Conservation (phyloP, 2,113 vertebrate genomes). For the Pica pica region DNA sequence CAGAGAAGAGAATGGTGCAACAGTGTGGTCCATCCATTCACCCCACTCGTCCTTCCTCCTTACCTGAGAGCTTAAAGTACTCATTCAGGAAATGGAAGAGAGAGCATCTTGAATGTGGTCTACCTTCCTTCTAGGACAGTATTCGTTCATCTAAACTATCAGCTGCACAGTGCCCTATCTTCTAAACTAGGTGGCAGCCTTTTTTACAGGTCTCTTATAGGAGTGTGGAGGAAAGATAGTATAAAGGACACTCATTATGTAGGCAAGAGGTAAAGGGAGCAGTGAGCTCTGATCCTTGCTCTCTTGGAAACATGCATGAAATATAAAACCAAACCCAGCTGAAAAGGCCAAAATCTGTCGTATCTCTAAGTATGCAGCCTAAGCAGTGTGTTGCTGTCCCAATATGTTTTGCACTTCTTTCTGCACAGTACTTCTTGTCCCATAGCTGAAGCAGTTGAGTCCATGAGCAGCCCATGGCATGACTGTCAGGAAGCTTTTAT, state of each 20-base stretch:
- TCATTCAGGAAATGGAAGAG: not conserved
- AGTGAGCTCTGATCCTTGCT: not conserved
- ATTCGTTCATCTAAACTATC: not conserved
- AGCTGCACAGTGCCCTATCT: not conserved
- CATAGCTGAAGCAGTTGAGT: not conserved
- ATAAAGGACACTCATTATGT: not conserved
- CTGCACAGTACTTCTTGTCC: not conserved
- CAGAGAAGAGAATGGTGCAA: not conserved
- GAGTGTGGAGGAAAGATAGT: not conserved
- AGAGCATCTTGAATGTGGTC: not conserved
- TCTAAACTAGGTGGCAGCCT: not conserved
- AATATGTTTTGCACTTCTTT: not conserved
- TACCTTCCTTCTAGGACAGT: not conserved
- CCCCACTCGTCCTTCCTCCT: not conserved
- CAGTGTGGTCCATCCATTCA: not conserved
- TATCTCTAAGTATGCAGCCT: too few species aligned
- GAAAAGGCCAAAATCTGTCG: not conserved
- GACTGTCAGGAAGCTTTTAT: not conserved
- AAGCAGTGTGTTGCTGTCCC: not conserved
- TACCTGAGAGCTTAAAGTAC: not conserved
- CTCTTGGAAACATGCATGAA: not conserved
- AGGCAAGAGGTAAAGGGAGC: not conserved
- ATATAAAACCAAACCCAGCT: not conserved
- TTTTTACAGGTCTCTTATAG: not conserved
- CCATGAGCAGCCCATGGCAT: not conserved